Evolutionary conservation across 2,113 vertebrate genomes (phyloP), one percentile per base, ranked within the genome.

Genomic region (Microcebus tavaratra): DNA sequence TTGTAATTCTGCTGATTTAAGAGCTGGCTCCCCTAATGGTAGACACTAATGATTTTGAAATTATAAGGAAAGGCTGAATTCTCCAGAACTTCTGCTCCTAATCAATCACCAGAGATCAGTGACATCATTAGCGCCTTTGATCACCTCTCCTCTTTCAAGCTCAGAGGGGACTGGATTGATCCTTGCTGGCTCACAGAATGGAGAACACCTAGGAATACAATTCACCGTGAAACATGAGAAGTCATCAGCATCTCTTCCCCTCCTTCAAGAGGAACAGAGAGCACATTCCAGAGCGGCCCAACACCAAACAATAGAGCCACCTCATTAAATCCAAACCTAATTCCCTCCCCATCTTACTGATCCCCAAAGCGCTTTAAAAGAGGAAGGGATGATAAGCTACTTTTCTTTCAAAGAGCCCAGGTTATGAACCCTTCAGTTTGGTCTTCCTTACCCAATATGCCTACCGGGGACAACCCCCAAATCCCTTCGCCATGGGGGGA

Each of bases 21-120:
- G 84, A 95, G 90, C 89, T 92, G 88, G 78, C 76, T 84, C 89
- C 18, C 57, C 87, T 97, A 97, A 96, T 88, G 86, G 91, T 79
- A n/a, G 97, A 91, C 94, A 97, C 92, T 98, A 98, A 98, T 97
- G 97, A 98, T 98, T 98, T 89, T 97, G 95, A 98, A 98, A 95
- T 15, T 93, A 98, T 98, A 98, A 98, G 94, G 89, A 97, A 98
- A 98, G 91, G 95, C 91, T 1, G 87, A 98, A 98, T 91, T 97
- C 98, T 99, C 98, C 98, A 98, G 97, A 99, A 99, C 98, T 99
- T 99, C 99, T 99, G 99, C 99, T 99, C 99, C 98, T 99, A 99
- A 99, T 99, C 99, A 99, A 99, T 99, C 99, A 99, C 98, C 98
- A 99, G 98, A 99, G 99, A 99, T 99, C 99, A 99, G 98, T 99